A percentile compares a stretch with the other conserved stretches of the same genome.
phyloP scores from a whole-genome alignment of 2,113 vertebrate species.

The Sylvilagus bachmani region DNA sequence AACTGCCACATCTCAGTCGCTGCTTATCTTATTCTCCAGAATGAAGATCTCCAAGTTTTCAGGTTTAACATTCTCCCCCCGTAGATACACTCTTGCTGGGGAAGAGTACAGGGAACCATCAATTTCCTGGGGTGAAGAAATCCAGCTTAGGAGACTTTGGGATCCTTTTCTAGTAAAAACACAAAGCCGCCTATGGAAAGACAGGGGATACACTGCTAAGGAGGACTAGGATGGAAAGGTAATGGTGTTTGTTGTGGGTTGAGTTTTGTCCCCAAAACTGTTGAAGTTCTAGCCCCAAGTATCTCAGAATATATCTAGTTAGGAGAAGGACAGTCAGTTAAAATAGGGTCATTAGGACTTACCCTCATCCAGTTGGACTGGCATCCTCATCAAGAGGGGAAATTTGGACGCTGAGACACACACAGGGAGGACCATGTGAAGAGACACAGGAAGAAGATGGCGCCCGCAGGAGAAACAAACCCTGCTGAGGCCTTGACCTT shows the following conservation, averaged over 20 bases:
- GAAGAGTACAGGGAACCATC: background rate
- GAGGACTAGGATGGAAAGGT: background rate
- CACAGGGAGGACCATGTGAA: no score
- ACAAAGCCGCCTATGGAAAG: no score
- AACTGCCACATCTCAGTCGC: background rate
- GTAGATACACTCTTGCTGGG: background rate
- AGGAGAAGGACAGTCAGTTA: no score
- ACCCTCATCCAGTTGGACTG: no score
- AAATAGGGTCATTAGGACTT: no score
- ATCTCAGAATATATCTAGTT: background rate
- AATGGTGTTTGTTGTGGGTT: background rate
- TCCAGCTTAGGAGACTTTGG: background rate
- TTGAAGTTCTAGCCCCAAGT: background rate
- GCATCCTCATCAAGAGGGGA: no score
- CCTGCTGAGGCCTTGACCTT: no score
- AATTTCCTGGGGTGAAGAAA: background rate
- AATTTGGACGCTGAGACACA: no score
- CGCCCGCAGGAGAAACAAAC: no score
- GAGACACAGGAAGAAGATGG: no score
- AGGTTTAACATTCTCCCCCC: background rate
- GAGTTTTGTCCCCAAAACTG: background rate
- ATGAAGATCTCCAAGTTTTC: conserved; percentile 10
- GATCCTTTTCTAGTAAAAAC: background rate
- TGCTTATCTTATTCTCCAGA: background rate
- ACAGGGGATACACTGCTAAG: no score